Conservation (phyloP, 2,113 vertebrate species). For the Nansenia antarctica region DNA sequence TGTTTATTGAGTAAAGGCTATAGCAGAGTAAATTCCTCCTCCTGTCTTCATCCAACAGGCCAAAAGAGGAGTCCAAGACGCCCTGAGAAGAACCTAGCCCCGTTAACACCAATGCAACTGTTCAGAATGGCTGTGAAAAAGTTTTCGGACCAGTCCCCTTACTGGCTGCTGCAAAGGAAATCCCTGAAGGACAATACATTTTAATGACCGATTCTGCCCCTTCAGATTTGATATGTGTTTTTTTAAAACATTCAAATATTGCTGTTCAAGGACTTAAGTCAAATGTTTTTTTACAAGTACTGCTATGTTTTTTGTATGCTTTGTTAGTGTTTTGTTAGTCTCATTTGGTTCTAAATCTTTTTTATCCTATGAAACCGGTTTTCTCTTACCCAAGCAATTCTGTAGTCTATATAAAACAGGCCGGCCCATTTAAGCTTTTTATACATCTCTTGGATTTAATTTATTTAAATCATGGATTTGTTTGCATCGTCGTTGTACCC, state of each 20-base stretch:
- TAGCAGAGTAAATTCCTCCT: not conserved
- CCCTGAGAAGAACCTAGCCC: slow-evolving; percentile 54
- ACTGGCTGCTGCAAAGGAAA: slow-evolving; percentile 33
- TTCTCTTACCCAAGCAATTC: slow-evolving; percentile 37
- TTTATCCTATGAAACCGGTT: slow-evolving; percentile 32
- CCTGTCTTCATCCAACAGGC: slow-evolving; percentile 57
- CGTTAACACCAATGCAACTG: slow-evolving; percentile 20
- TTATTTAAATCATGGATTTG: slow-evolving; percentile 73
- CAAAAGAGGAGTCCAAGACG: slow-evolving; percentile 78
- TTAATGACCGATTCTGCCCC: slow-evolving; percentile 19
- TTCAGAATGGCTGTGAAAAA: slow-evolving; percentile 22
- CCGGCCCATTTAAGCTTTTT: slow-evolving; percentile 46
- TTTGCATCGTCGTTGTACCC: slow-evolving; percentile 29
- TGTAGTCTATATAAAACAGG: slow-evolving; percentile 36
- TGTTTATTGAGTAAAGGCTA: no score
- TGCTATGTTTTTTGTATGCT: slow-evolving; percentile 45
- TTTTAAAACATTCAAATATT: slow-evolving; percentile 56
- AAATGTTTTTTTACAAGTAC: slow-evolving; percentile 34
- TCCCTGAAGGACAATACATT: slow-evolving; percentile 40
- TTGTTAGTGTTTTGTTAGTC: slow-evolving; percentile 21
- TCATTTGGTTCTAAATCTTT: slow-evolving; percentile 36
- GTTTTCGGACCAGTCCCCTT: slow-evolving; percentile 10
- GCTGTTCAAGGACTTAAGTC: slow-evolving; percentile 48
- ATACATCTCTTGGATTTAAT: slow-evolving; percentile 66
- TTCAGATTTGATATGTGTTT: slow-evolving; percentile 24